A percentile compares a stretch with the other conserved stretches of the same genome.
Conservation (phyloP, 1,140 invertebrate species). For the Parasteatoda tepidariorum region DNA sequence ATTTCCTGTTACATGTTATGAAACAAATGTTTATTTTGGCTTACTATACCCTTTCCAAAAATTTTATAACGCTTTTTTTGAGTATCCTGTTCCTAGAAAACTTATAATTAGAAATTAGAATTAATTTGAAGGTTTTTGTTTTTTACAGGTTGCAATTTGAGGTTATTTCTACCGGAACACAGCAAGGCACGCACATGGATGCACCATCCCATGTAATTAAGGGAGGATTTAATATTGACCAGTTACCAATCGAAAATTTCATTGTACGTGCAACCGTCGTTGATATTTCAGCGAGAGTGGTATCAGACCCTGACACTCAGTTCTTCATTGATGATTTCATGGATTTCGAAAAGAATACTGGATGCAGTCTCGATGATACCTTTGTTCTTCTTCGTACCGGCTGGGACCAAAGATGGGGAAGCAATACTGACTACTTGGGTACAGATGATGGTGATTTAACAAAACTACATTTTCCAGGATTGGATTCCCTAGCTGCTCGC, state of each 20-base stretch:
- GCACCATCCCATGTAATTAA: slow-evolving; percentile 76
- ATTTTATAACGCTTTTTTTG: too few species aligned
- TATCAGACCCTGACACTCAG: slow-evolving; percentile 62
- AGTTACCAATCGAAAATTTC: slow-evolving; percentile 74
- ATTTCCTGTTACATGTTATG: too few species aligned
- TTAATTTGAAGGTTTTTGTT: too few species aligned
- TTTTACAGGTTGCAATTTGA: slow-evolving; percentile 64
- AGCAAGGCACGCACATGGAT: slow-evolving; percentile 75
- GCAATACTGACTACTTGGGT: slow-evolving; percentile 62
- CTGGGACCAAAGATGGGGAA: slow-evolving; percentile 68
- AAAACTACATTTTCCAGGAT: slow-evolving; percentile 67
- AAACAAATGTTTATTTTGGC: too few species aligned
- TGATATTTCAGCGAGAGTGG: slow-evolving; percentile 65
- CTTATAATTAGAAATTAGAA: too few species aligned
- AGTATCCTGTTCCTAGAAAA: too few species aligned
- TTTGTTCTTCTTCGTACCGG: slow-evolving; percentile 73
- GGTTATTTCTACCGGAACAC: slow-evolving; percentile 63
- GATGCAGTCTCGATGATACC: slow-evolving; percentile 61
- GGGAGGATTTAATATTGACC: slow-evolving; percentile 71
- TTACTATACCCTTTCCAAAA: too few species aligned
- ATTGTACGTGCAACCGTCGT: slow-evolving; percentile 68
- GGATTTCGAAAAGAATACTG: slow-evolving; percentile 62
- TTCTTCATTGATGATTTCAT: slow-evolving; percentile 63
- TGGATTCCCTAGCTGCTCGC: slow-evolving; percentile 72
- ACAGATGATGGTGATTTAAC: slow-evolving; percentile 40